These are phyloP conservation scores for Ectobius pallidus DNA, from an alignment of 2,888 invertebrate genomes.

Conservation along the genomic window DNA sequence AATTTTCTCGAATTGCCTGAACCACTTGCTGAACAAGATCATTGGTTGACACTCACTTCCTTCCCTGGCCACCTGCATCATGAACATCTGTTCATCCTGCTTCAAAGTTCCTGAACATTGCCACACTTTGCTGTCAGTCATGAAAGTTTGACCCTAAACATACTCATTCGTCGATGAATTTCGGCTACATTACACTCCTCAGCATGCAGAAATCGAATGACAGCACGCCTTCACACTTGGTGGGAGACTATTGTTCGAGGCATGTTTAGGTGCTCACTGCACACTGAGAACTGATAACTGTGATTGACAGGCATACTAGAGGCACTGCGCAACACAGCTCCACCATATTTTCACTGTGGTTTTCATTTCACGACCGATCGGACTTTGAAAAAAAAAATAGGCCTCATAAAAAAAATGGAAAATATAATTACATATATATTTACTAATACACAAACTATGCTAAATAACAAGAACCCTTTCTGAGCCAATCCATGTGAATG, in stretches of 20 bases:
- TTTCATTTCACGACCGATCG: slow-evolving; percentile 4
- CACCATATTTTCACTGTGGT: neutral
- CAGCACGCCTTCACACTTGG: neutral
- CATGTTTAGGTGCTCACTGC: neutral
- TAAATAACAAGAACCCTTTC: too few relatives aligned
- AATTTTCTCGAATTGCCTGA: neutral
- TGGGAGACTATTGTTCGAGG: neutral
- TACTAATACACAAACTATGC: too few relatives aligned
- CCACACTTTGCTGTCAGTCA: slow-evolving; percentile 6
- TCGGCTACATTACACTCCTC: neutral
- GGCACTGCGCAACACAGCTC: neutral
- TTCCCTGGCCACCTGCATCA: neutral
- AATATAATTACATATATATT: too few relatives aligned
- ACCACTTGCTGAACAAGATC: neutral
- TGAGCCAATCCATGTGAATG: too few relatives aligned
- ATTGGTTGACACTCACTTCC: too few relatives aligned
- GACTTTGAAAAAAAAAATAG: neutral
- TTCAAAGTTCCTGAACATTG: slow-evolving; percentile 10
- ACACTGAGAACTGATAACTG: neutral
- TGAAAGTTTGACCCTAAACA: neutral
- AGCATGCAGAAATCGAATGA: neutral
- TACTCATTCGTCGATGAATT: slow-evolving; percentile 2
- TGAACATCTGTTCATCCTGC: slow-evolving; percentile 2
- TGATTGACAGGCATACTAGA: slow-evolving; percentile 4
- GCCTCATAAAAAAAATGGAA: too few relatives aligned